These are phyloP conservation scores for Crotalus adamanteus DNA, from an alignment of 2,797 vertebrate genomes.

Conservation along the genomic window DNA sequence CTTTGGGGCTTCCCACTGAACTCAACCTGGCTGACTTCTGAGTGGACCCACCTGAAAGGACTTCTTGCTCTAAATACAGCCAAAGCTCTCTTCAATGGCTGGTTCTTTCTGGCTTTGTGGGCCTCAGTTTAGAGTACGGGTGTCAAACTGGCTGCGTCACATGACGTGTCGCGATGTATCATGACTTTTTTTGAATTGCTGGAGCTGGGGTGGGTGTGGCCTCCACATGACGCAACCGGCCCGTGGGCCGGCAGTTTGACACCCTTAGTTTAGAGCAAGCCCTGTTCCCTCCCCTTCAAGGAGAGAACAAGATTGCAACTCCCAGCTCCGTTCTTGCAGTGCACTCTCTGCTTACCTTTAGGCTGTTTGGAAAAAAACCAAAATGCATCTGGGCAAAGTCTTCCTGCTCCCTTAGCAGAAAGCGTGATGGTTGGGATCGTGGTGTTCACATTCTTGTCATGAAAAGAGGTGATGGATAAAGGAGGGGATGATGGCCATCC, in stretches of 20 bases:
- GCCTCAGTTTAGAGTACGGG: not conserved
- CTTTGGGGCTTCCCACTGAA: not conserved
- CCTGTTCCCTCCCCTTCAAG: not conserved
- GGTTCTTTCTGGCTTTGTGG: not conserved
- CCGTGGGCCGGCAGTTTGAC: too few relatives aligned
- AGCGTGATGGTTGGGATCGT: not conserved
- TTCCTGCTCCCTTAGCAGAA: not conserved
- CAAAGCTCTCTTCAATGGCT: constrained; percentile 52
- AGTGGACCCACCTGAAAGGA: not conserved
- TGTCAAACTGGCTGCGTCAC: too few relatives aligned
- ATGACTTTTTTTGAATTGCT: too few relatives aligned
- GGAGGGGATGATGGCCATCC: not conserved
- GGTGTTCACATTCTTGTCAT: constrained; percentile 61
- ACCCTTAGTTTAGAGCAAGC: not conserved
- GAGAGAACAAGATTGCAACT: too few relatives aligned
- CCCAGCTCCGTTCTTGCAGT: not conserved
- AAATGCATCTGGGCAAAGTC: not conserved
- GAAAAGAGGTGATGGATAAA: constrained; percentile 45
- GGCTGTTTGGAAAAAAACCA: not conserved
- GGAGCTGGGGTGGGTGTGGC: too few relatives aligned
- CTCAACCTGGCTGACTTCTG: not conserved
- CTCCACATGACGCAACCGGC: too few relatives aligned
- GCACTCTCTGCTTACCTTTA: not conserved
- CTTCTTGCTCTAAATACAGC: not conserved
- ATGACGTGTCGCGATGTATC: too few relatives aligned